Percentiles rank a stretch among this genome's conserved stretches.
These are phyloP conservation scores for Nemotelus pantherinus DNA, from an alignment of 2,888 invertebrate species.

Conservation along the genomic window DNA sequence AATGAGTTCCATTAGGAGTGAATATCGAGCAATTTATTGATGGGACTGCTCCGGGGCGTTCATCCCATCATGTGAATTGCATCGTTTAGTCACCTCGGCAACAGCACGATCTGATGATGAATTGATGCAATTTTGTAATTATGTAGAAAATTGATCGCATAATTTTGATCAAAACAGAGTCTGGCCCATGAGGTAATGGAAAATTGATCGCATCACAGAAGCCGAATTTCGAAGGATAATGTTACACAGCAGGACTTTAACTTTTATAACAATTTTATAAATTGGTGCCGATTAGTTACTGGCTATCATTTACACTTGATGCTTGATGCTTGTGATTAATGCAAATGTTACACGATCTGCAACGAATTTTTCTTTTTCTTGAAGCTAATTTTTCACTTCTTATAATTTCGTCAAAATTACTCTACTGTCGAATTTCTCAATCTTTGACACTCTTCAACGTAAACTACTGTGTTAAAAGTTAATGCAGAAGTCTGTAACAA, in stretches of 20 bases:
- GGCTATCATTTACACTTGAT: too few species aligned
- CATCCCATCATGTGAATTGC: neutral
- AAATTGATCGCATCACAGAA: neutral
- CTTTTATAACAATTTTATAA: neutral
- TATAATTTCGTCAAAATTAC: too few species aligned
- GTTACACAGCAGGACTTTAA: neutral
- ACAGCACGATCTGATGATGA: conserved; percentile 5
- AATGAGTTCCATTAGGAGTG: conserved; percentile 36
- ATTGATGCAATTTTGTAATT: conserved; percentile 37
- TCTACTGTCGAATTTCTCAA: too few species aligned
- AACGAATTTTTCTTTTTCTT: too few species aligned
- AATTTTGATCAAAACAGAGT: neutral
- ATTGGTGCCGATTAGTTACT: neutral
- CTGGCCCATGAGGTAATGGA: neutral
- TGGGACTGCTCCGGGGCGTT: conserved; percentile 15
- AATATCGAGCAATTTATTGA: conserved; percentile 33
- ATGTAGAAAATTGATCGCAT: conserved; percentile 27
- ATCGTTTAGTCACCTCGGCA: neutral
- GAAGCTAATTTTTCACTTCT: too few species aligned
- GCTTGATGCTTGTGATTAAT: too few species aligned
- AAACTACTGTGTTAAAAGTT: too few species aligned
- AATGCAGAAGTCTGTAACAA: too few species aligned
- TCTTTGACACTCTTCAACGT: too few species aligned
- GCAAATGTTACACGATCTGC: too few species aligned
- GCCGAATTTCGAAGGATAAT: neutral